Percentiles rank a stretch among this genome's conserved stretches.
Conservation (phyloP, 2,113 vertebrate genomes). For the Haplotaxodon microlepis region DNA sequence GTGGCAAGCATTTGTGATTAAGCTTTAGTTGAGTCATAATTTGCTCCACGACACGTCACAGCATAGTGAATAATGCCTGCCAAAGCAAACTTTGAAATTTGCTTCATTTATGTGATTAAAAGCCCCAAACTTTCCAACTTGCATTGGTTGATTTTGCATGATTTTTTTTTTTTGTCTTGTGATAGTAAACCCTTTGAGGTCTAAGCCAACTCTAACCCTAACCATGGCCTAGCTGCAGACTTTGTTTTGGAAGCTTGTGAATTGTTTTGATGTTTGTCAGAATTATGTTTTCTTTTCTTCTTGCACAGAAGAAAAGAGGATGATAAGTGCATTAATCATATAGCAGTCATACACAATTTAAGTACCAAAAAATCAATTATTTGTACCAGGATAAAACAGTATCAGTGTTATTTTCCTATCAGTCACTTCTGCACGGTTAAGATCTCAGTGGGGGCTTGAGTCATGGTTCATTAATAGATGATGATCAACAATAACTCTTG, state of each 20-base stretch:
- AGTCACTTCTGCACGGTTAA: background rate
- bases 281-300: background rate
- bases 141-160: background rate
- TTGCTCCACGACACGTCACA: background rate
- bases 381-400: background rate
- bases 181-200: background rate
- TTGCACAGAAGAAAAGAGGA: background rate
- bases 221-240: background rate
- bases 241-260: background rate
- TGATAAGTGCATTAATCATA: background rate
- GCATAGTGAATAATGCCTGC: background rate
- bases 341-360: background rate
- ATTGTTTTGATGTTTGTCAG: background rate
- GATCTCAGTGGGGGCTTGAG: background rate
- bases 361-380: background rate
- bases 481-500: background rate
- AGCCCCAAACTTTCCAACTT: background rate
- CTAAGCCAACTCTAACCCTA: background rate
- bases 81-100: background rate
- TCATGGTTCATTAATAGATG: background rate
- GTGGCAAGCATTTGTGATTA: background rate
- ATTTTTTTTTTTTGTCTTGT: background rate
- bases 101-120: background rate
- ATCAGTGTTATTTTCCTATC: background rate
- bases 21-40: background rate